phyloP scores from a whole-genome alignment of 2,797 vertebrate genomes.

The Adelosebastes latens region DNA sequence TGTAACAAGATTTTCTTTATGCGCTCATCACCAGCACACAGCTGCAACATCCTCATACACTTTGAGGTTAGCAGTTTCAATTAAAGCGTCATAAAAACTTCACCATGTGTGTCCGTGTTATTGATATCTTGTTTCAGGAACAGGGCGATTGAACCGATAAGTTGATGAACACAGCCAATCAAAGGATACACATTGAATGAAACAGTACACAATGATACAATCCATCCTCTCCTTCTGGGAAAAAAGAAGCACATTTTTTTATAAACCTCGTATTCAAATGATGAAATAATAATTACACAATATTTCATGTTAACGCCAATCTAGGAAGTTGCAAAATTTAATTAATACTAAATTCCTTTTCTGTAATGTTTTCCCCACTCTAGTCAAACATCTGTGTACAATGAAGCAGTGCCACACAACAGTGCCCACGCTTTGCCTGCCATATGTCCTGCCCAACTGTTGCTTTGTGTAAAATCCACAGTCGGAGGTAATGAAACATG shows the following conservation, averaged over 20 bases:
- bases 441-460: constrained; percentile 76
- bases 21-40: background rate
- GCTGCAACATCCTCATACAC: background rate
- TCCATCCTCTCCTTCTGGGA: background rate
- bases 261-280: background rate
- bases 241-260: background rate
- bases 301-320: constrained; percentile 28
- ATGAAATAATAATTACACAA: constrained; percentile 28
- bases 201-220: background rate
- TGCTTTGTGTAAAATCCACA: constrained; percentile 60
- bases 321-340: constrained; percentile 16
- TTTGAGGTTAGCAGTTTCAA: background rate
- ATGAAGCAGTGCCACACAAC: constrained; percentile 67
- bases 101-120: background rate
- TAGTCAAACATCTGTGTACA: constrained; percentile 75
- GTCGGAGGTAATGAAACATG: constrained; percentile 55
- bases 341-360: constrained; percentile 53
- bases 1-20: background rate
- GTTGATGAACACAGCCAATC: background rate
- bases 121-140: background rate
- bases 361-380: constrained; percentile 39
- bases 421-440: constrained; percentile 63
- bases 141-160: background rate
- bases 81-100: constrained; percentile 1
- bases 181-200: background rate